Evolutionary conservation across 1,140 invertebrate genomes (phyloP).

Genomic region (Pectinophora gossypiella): DNA sequence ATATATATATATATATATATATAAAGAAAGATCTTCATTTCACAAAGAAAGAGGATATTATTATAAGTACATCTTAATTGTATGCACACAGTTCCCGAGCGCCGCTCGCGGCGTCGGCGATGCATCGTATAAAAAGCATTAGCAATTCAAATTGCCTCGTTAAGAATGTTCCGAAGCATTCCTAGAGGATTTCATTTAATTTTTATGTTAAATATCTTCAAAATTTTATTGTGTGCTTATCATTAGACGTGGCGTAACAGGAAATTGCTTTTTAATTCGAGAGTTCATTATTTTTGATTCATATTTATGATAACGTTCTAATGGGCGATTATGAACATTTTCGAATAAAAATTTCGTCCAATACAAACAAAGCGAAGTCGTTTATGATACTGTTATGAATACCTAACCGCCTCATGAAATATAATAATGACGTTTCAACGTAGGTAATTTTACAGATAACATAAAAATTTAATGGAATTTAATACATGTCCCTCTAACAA

Average conservation of each 20-base stretch:
- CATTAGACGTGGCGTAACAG: neutral
- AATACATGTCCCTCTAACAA: no score
- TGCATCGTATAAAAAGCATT: conserved; percentile 16
- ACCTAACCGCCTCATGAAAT: no score
- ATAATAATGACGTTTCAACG: no score
- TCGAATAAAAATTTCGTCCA: no score
- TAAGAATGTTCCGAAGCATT: neutral
- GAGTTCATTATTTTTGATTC: neutral
- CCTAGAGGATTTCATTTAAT: neutral
- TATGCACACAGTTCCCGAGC: neutral
- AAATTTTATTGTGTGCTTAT: neutral
- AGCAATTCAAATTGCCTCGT: conserved; percentile 26
- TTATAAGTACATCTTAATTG: neutral
- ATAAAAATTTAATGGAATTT: no score
- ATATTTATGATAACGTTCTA: neutral
- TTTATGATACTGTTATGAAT: no score
- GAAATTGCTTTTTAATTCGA: neutral
- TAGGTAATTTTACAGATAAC: no score
- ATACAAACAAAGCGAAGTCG: no score
- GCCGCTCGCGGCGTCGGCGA: neutral
- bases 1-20: no score
- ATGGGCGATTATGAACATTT: conserved; percentile 5
- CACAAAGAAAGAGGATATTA: neutral
- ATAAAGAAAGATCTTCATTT: neutral
- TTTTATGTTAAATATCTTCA: conserved; percentile 15